Conservation (phyloP, 2,888 invertebrate species). For the Elysia crispata region DNA sequence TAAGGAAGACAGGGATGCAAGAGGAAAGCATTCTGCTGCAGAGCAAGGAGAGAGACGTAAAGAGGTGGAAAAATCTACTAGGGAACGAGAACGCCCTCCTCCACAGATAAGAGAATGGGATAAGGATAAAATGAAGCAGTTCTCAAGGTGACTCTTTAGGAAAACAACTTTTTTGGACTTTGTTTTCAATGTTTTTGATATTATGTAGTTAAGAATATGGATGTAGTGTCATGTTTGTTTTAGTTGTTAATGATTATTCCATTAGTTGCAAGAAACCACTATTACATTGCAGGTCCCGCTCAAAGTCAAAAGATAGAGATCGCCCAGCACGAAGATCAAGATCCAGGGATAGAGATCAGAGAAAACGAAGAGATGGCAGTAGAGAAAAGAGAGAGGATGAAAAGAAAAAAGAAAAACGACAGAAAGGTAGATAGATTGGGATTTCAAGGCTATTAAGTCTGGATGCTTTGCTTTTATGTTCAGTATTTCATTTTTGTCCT, state of each 20-base stretch:
- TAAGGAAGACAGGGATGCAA: slow-evolving; percentile 31
- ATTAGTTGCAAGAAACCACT: neutral
- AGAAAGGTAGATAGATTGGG: slow-evolving; percentile 36
- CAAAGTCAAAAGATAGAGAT: slow-evolving; percentile 55
- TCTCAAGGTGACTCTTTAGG: slow-evolving; percentile 33
- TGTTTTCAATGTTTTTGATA: neutral
- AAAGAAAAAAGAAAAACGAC: slow-evolving; percentile 40
- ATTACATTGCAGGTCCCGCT: slow-evolving; percentile 67
- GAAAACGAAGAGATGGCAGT: slow-evolving; percentile 55
- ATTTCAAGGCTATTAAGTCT: neutral
- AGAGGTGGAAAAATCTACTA: slow-evolving; percentile 54
- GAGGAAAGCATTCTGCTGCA: neutral
- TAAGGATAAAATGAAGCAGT: slow-evolving; percentile 48
- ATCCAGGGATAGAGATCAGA: slow-evolving; percentile 48
- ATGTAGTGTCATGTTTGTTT: too few species aligned
- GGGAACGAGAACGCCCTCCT: slow-evolving; percentile 40
- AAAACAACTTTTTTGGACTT: neutral
- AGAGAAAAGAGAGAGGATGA: slow-evolving; percentile 54
- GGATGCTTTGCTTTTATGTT: too few species aligned
- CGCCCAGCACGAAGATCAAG: slow-evolving; percentile 50
- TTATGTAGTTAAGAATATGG: too few species aligned
- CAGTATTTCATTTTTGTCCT: too few species aligned
- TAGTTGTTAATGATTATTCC: too few species aligned
- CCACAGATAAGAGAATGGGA: slow-evolving; percentile 50
- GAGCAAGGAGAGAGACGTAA: slow-evolving; percentile 50